Conservation (phyloP, 2,888 invertebrate genomes). For the Rhamnusium bicolor region DNA sequence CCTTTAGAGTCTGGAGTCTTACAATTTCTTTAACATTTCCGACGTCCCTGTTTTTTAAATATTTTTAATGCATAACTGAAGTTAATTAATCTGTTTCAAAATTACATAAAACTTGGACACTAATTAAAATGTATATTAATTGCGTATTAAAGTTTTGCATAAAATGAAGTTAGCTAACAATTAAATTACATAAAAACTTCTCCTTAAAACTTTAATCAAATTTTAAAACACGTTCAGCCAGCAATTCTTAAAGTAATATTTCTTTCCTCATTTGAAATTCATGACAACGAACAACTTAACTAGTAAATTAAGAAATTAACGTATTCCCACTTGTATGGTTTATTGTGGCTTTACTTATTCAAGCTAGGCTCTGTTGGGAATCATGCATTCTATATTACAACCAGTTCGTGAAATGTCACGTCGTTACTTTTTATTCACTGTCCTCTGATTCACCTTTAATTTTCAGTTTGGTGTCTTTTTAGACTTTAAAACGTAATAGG, state of each 20-base stretch:
- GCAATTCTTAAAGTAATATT: slow-evolving; percentile 69
- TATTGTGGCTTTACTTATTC: slow-evolving; percentile 71
- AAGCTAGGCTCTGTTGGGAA: slow-evolving; percentile 64
- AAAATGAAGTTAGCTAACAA: slow-evolving; percentile 35
- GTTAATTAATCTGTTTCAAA: neutral
- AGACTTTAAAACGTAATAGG: neutral
- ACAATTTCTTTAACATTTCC: too few species aligned
- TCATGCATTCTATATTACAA: slow-evolving; percentile 69
- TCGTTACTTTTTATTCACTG: slow-evolving; percentile 56
- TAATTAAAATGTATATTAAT: slow-evolving; percentile 7
- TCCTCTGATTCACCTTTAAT: slow-evolving; percentile 45
- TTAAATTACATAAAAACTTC: slow-evolving; percentile 53
- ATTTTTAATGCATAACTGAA: too few species aligned
- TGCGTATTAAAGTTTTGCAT: neutral
- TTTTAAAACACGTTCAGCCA: slow-evolving; percentile 66
- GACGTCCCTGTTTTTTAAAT: too few species aligned
- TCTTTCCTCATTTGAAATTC: slow-evolving; percentile 69
- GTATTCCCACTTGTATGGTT: slow-evolving; percentile 71
- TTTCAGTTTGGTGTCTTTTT: slow-evolving; percentile 8
- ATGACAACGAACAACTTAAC: slow-evolving; percentile 69
- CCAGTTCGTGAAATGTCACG: slow-evolving; percentile 68
- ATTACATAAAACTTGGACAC: neutral
- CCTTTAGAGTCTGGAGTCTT: too few species aligned
- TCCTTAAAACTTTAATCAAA: slow-evolving; percentile 66
- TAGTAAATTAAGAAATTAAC: slow-evolving; percentile 72